Evolutionary conservation across 37 sponge, comb jelly and placozoan species (phyloP), one percentile per base, ranked within the genome.

Genomic region (Axinella damicornis): DNA sequence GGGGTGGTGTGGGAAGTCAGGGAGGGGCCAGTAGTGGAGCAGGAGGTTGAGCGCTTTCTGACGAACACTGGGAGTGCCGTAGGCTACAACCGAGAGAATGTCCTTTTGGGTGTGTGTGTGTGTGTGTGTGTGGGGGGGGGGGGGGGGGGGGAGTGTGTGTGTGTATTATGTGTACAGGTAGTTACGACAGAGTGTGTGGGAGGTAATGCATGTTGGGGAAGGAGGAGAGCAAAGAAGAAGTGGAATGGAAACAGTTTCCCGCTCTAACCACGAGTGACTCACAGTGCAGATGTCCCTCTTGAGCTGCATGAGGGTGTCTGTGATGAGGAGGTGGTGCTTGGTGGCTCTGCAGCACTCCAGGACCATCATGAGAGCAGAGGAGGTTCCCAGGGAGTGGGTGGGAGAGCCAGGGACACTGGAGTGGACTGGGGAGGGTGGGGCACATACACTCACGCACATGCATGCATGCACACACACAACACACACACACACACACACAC

Each of bases 211-310:
- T n/a, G n/a, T n/a, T n/a, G n/a, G n/a, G n/a, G n/a, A n/a, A n/a
- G n/a, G n/a, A n/a, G n/a, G n/a, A n/a, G n/a, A n/a, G n/a, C n/a
- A n/a, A n/a, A n/a, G n/a, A n/a, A n/a, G n/a, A n/a, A n/a, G n/a
- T n/a, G n/a, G n/a, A n/a, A n/a, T n/a, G n/a, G n/a, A n/a, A n/a
- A n/a, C n/a, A n/a, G n/a, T n/a, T n/a, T n/a, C n/a, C n/a, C n/a
- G n/a, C n/a, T n/a, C n/a, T n/a, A n/a, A n/a, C n/a, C n/a, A n/a
- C n/a, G n/a, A n/a, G n/a, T 46, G 46, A 32, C 82, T 74, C 46
- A 88, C 88, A 38, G 54, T 73, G 55, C 88, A 87, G 55, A 92
- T 80, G 38, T 92, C 71, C 54, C 75, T 87, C 83, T 92, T 92
- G 53, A 92, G 77, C 54, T 34, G 66, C 92, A 92, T 92, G 65